Percentiles rank a stretch among this genome's conserved stretches.
These are phyloP conservation scores for Fukomys damarensis DNA, from an alignment of 2,113 vertebrate species.

Conservation along the genomic window DNA sequence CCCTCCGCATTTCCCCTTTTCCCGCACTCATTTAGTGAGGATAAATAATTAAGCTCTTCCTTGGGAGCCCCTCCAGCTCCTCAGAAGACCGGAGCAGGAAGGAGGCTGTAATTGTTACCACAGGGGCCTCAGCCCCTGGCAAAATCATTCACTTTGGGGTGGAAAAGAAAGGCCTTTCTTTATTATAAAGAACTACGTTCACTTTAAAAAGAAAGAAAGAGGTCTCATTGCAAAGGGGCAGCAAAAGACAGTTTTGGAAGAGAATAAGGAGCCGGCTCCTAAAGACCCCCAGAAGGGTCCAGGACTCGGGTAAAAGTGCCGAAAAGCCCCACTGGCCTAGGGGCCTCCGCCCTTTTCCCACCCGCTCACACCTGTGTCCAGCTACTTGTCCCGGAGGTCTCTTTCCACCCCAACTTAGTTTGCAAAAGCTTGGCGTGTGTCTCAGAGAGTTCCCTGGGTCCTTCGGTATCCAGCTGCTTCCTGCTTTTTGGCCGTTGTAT, in stretches of 20 bases:
- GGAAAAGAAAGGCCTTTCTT: background rate
- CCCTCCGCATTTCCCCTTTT: background rate
- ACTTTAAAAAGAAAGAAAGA: background rate
- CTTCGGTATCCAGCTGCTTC: fast-evolving
- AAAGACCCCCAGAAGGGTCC: background rate
- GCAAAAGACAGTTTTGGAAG: background rate
- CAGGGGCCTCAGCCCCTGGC: constrained; percentile 39
- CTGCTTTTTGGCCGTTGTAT: background rate
- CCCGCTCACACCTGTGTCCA: fast-evolving
- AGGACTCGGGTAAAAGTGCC: fast-evolving
- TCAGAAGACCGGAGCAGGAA: background rate
- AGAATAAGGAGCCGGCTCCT: background rate
- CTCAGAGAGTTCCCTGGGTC: background rate
- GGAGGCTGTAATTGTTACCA: background rate
- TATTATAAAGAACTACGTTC: background rate
- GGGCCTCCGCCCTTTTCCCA: background rate
- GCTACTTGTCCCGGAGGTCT: fast-evolving
- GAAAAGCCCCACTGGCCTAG: background rate
- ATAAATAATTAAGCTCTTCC: constrained; percentile 69
- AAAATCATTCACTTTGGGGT: constrained; percentile 38
- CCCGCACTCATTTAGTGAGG: constrained; percentile 47
- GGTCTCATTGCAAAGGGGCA: background rate
- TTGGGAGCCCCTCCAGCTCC: background rate
- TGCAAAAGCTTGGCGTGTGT: fast-evolving
- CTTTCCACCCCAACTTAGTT: background rate